phyloP scores from a whole-genome alignment of 2,888 invertebrate genomes.

The Tenthredo mesomela region DNA sequence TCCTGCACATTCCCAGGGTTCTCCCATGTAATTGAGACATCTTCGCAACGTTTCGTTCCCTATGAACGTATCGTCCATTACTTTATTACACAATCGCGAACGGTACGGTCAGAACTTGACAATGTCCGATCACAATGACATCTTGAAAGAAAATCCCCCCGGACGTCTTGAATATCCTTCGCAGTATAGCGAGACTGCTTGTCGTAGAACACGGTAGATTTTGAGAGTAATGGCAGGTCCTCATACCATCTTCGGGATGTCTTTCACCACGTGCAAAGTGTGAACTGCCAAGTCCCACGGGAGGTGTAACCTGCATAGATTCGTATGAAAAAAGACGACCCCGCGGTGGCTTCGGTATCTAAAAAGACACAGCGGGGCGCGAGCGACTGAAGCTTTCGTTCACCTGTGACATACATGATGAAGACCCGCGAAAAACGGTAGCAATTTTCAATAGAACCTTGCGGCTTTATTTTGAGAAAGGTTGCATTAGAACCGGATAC shows the following conservation, averaged over 20 bases:
- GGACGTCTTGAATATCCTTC: slow-evolving; percentile 43
- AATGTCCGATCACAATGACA: slow-evolving; percentile 42
- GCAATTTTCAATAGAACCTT: slow-evolving; percentile 34
- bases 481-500: not conserved
- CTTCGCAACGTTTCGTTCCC: slow-evolving; percentile 8
- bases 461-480: slow-evolving; percentile 22
- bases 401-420: slow-evolving; percentile 38
- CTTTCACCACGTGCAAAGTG: slow-evolving; percentile 56
- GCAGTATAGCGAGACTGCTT: not conserved
- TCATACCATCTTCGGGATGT: slow-evolving; percentile 57
- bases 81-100: slow-evolving; percentile 40
- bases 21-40: slow-evolving; percentile 46
- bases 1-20: slow-evolving; percentile 38
- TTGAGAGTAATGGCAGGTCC: slow-evolving; percentile 40
- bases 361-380: slow-evolving; percentile 48
- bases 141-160: slow-evolving; percentile 32
- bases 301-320: slow-evolving; percentile 45
- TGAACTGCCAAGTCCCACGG: slow-evolving; percentile 53
- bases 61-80: slow-evolving; percentile 21
- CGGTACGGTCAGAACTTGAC: slow-evolving; percentile 20
- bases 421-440: slow-evolving; percentile 35
- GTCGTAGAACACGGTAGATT: not conserved
- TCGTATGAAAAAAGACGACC: not conserved
- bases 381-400: slow-evolving; percentile 16
- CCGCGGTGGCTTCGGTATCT: slow-evolving; percentile 44